Evolutionary conservation across 2,797 vertebrate genomes (phyloP).

Genomic region (Pseudochaenichthys georgianus): DNA sequence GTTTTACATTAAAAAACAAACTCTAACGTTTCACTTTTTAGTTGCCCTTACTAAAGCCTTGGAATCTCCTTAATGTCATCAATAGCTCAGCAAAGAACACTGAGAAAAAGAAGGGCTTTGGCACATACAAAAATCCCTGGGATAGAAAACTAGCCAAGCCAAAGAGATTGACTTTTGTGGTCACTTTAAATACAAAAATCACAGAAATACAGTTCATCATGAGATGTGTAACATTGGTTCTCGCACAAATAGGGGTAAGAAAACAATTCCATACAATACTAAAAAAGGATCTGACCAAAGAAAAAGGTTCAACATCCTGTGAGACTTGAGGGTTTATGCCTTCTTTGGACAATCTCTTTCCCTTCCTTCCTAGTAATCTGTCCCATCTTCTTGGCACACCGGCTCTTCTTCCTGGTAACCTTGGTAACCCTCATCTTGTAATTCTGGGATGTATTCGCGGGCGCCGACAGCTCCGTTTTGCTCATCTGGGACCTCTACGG

Average conservation of each 20-base stretch:
- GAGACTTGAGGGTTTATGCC: constrained; percentile 35
- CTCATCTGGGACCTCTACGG: constrained; percentile 56
- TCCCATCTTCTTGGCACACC: constrained; percentile 83
- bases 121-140: constrained; percentile 56
- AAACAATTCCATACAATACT: constrained; percentile 62
- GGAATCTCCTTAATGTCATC: constrained; percentile 40
- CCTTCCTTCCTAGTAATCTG: constrained; percentile 75
- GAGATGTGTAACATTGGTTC: constrained; percentile 69
- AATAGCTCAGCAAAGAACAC: constrained; percentile 26
- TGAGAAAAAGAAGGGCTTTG: constrained; percentile 34
- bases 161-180: constrained; percentile 54
- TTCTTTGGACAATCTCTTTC: constrained; percentile 28
- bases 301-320: constrained; percentile 46
- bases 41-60: constrained; percentile 10
- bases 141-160: constrained; percentile 47
- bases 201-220: constrained; percentile 67
- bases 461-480: constrained; percentile 76
- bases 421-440: constrained; percentile 84
- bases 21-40: constrained; percentile 28
- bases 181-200: constrained; percentile 66
- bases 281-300: constrained; percentile 47
- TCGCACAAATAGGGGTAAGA: constrained; percentile 43
- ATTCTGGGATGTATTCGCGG: constrained; percentile 64
- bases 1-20: constrained; percentile 5
- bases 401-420: constrained; percentile 85